Conservation (phyloP, 2,888 invertebrate genomes). For the Nysson spinosus region DNA sequence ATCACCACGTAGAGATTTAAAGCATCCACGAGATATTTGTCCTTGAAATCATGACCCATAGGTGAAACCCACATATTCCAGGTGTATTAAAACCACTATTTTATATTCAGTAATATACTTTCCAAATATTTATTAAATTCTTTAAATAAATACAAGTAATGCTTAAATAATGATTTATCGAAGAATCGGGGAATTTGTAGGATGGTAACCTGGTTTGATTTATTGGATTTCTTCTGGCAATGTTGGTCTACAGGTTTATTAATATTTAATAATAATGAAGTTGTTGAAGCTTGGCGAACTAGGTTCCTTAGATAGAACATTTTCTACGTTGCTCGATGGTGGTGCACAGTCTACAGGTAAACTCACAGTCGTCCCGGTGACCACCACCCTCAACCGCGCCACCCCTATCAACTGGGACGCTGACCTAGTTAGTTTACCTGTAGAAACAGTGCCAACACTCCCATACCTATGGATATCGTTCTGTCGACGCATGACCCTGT, state of each 20-base stretch:
- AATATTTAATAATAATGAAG: constrained; percentile 18
- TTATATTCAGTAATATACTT: no score
- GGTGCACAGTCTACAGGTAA: constrained; percentile 52
- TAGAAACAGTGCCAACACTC: constrained; percentile 57
- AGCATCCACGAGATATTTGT: no score
- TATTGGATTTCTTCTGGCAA: no score
- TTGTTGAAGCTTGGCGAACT: constrained; percentile 33
- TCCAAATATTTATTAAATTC: no score
- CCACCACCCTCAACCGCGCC: constrained; percentile 30
- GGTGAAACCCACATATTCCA: no score
- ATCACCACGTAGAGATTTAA: background rate
- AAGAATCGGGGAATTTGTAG: no score
- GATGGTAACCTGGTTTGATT: no score
- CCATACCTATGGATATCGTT: constrained; percentile 36
- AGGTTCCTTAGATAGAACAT: constrained; percentile 38
- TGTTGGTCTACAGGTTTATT: constrained; percentile 7
- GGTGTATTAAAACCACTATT: no score
- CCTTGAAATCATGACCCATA: no score
- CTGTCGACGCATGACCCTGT: constrained; percentile 45
- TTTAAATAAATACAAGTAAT: no score
- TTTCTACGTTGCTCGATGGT: constrained; percentile 36
- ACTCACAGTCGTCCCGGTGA: constrained; percentile 50
- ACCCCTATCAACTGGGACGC: constrained; percentile 63
- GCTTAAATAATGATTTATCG: no score
- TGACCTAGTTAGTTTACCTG: constrained; percentile 72